Evolutionary conservation across 1,140 invertebrate species (phyloP).

Genomic region (Polypedilum pembai): DNA sequence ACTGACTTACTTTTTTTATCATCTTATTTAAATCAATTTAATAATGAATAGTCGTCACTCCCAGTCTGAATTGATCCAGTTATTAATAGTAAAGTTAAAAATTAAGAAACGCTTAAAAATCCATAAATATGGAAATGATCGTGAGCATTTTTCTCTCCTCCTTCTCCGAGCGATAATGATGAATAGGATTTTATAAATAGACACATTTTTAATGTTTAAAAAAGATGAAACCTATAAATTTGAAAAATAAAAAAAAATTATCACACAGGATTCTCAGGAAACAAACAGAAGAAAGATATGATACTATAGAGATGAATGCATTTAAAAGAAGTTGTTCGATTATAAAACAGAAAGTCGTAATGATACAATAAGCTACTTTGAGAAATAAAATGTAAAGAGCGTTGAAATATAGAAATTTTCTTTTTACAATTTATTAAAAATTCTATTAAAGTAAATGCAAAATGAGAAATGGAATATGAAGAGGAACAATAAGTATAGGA

Average conservation of each 20-base stretch:
- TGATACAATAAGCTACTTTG: neutral
- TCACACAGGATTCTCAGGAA: slow-evolving; percentile 26
- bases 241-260: neutral
- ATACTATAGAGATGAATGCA: neutral
- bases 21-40: neutral
- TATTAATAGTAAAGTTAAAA: neutral
- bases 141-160: neutral
- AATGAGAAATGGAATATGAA: neutral
- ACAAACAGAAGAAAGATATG: neutral
- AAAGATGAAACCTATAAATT: no score
- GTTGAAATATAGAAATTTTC: slow-evolving; percentile 24
- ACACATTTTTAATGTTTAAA: no score
- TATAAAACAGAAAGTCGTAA: slow-evolving; percentile 10
- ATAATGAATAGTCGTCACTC: neutral
- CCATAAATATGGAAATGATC: neutral
- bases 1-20: no score
- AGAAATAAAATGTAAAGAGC: neutral
- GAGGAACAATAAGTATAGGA: neutral
- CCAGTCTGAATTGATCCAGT: neutral
- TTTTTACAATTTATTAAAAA: slow-evolving; percentile 25
- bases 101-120: neutral
- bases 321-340: neutral
- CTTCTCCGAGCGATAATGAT: neutral
- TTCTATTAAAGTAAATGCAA: slow-evolving; percentile 1
- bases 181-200: neutral